phyloP scores from a whole-genome alignment of 2,113 vertebrate species.

The Neopipo cinnamomea region DNA sequence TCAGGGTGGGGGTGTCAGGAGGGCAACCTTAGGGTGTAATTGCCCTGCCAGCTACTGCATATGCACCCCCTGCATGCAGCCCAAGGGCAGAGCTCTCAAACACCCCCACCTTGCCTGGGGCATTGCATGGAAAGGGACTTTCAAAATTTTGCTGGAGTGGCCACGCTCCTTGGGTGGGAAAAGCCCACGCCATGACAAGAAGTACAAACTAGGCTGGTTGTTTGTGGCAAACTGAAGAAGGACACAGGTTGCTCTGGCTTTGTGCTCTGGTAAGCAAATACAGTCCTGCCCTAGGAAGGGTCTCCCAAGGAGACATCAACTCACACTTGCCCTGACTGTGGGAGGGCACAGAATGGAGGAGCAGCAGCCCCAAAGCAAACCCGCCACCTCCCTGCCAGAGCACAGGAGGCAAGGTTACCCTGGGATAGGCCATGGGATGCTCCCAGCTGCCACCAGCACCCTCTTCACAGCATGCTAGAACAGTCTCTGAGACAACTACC shows the following conservation, averaged over 20 bases:
- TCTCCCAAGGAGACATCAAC: neutral
- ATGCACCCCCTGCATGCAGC: neutral
- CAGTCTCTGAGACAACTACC: neutral
- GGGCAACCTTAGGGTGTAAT: neutral
- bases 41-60: neutral
- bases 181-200: neutral
- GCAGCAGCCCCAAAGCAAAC: neutral
- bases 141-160: neutral
- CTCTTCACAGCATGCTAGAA: neutral
- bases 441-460: neutral
- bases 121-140: neutral
- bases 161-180: neutral
- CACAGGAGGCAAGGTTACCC: neutral
- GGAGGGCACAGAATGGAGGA: neutral
- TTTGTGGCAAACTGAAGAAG: neutral
- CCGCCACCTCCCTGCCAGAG: rapidly evolving
- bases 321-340: rapidly evolving
- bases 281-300: neutral
- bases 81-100: neutral
- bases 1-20: neutral
- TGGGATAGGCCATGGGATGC: rapidly evolving
- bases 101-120: rapidly evolving
- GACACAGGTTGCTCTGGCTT: neutral
- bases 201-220: neutral
- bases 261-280: rapidly evolving